phyloP scores from a whole-genome alignment of 2,113 vertebrate genomes.

The Orycteropus afer region DNA sequence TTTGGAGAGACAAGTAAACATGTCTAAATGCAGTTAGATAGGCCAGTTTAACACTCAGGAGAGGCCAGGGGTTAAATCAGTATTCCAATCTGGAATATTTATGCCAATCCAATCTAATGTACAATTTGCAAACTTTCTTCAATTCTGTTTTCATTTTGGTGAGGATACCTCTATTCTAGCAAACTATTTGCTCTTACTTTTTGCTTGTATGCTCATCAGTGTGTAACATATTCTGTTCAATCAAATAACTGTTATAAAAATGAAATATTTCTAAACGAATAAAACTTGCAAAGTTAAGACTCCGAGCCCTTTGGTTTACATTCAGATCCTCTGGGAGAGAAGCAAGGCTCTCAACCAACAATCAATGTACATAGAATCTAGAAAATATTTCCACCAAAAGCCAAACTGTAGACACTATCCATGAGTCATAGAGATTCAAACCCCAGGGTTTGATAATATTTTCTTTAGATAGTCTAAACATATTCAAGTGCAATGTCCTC shows the following conservation, averaged over 20 bases:
- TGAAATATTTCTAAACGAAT: neutral
- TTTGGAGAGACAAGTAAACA: neutral
- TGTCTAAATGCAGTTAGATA: neutral
- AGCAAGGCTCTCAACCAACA: conserved; percentile 34
- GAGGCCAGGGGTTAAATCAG: neutral
- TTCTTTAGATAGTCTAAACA: conserved; percentile 36
- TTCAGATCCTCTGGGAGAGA: neutral
- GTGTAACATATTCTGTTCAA: neutral
- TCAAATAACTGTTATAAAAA: conserved; percentile 38
- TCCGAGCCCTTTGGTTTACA: neutral
- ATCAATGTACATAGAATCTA: neutral
- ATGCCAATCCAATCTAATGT: neutral
- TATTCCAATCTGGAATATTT: too few species aligned
- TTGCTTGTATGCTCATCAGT: neutral
- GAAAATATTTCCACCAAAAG: neutral
- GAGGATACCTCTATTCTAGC: neutral
- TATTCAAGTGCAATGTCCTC: conserved; percentile 1
- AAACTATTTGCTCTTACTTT: neutral
- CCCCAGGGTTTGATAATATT: neutral
- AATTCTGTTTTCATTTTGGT: conserved; percentile 11
- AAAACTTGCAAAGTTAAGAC: neutral
- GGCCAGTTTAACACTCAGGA: neutral
- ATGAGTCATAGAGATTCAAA: conserved; percentile 23
- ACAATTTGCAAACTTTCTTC: neutral
- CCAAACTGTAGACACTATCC: neutral